Conservation (phyloP, 2,797 vertebrate species). For the Takifugu rubripes region DNA sequence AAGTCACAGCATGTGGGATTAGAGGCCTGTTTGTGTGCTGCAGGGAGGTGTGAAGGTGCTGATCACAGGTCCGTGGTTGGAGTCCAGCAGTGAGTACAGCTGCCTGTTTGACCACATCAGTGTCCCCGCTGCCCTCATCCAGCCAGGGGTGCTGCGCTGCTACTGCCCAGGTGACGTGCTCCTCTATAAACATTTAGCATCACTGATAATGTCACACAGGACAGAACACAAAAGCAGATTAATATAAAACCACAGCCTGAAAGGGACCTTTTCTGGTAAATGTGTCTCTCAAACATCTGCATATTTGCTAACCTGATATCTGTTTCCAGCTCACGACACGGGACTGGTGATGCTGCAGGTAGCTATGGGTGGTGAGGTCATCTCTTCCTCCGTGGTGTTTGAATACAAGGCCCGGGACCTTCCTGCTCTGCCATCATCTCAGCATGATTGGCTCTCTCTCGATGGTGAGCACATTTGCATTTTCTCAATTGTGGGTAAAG, state of each 20-base stretch:
- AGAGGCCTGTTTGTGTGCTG: conserved; percentile 32
- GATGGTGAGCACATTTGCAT: conserved; percentile 82
- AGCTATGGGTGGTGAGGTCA: conserved; percentile 93
- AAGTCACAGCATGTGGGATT: conserved; percentile 7
- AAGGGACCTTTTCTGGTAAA: no score
- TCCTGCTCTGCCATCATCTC: conserved; percentile 92
- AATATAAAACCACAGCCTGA: background rate
- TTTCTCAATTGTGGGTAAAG: background rate
- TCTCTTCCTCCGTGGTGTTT: conserved; percentile 98
- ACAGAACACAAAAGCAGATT: background rate
- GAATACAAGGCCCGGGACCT: conserved; percentile 96
- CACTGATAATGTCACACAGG: background rate
- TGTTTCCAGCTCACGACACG: conserved; percentile 89
- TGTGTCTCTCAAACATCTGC: background rate
- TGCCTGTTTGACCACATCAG: conserved; percentile 99
- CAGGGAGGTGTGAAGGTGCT: conserved; percentile 98
- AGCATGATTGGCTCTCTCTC: conserved; percentile 97
- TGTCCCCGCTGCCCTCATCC: conserved; percentile 96
- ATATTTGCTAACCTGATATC: background rate
- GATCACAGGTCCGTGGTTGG: conserved; percentile 97
- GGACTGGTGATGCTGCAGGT: conserved; percentile 98
- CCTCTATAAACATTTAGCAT: background rate
- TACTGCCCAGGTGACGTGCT: conserved; percentile 91
- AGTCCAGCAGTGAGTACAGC: conserved; percentile 95
- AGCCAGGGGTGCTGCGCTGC: conserved; percentile 96